Evolutionary conservation across 2,797 vertebrate genomes (phyloP).

Genomic region (Halcyon badia): DNA sequence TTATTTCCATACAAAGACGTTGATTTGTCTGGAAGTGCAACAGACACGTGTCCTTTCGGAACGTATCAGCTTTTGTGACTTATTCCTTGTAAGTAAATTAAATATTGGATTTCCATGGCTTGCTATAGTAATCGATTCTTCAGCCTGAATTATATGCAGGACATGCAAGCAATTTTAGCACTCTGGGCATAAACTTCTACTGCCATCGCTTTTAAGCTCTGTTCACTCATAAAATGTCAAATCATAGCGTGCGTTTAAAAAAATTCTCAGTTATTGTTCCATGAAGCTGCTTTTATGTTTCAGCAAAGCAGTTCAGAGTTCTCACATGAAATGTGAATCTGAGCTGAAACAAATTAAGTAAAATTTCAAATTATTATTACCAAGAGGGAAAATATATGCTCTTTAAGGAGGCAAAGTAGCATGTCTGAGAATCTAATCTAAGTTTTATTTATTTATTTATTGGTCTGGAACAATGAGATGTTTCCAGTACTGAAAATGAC

Average conservation of each 20-base stretch:
- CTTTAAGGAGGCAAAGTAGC: background rate
- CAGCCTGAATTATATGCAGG: background rate
- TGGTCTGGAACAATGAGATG: background rate
- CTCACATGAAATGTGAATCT: background rate
- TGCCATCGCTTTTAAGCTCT: background rate
- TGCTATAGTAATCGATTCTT: background rate
- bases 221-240: background rate
- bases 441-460: background rate
- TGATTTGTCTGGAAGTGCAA: background rate
- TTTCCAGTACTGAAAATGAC: background rate
- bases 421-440: background rate
- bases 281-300: background rate
- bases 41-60: background rate
- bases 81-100: constrained; percentile 52
- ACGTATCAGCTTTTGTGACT: background rate
- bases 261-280: background rate
- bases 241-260: background rate
- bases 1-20: background rate
- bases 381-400: background rate
- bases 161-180: background rate
- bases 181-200: background rate
- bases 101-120: constrained; percentile 40
- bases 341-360: background rate
- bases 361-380: background rate
- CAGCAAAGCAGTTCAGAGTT: background rate